phyloP scores from a whole-genome alignment of 2,888 invertebrate genomes.

The Drosophila suboccidentalis region DNA sequence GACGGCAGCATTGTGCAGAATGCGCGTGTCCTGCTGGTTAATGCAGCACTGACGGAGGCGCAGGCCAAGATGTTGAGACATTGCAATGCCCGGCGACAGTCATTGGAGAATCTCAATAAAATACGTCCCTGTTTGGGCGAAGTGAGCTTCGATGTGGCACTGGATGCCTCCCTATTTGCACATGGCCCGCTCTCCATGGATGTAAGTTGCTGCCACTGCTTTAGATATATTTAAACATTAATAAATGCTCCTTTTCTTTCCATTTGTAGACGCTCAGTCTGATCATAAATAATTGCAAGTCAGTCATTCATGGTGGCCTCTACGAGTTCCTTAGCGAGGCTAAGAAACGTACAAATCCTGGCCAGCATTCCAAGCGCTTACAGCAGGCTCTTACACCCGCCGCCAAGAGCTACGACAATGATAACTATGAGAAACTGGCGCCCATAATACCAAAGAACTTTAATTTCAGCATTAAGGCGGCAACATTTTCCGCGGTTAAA shows the following conservation, averaged over 20 bases:
- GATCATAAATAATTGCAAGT: conserved; percentile 86
- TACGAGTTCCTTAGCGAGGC: conserved; percentile 86
- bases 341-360: conserved; percentile 81
- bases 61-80: conserved; percentile 86
- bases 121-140: conserved; percentile 90
- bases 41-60: conserved; percentile 89
- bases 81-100: conserved; percentile 83
- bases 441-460: conserved; percentile 94
- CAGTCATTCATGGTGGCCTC: conserved; percentile 86
- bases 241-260: neutral
- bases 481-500: conserved; percentile 89
- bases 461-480: conserved; percentile 90
- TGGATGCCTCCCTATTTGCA: conserved; percentile 92
- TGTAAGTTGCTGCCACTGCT: conserved; percentile 85
- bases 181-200: conserved; percentile 94
- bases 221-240: neutral
- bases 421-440: conserved; percentile 89
- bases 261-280: conserved; percentile 84
- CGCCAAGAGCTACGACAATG: conserved; percentile 81
- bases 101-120: conserved; percentile 85
- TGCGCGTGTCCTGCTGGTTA: conserved; percentile 90
- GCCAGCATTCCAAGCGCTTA: conserved; percentile 35
- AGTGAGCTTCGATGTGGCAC: conserved; percentile 90
- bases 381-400: conserved; percentile 31
- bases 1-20: conserved; percentile 90